Conservation (phyloP, 2,797 vertebrate genomes). For the Acridotheres tristis region DNA sequence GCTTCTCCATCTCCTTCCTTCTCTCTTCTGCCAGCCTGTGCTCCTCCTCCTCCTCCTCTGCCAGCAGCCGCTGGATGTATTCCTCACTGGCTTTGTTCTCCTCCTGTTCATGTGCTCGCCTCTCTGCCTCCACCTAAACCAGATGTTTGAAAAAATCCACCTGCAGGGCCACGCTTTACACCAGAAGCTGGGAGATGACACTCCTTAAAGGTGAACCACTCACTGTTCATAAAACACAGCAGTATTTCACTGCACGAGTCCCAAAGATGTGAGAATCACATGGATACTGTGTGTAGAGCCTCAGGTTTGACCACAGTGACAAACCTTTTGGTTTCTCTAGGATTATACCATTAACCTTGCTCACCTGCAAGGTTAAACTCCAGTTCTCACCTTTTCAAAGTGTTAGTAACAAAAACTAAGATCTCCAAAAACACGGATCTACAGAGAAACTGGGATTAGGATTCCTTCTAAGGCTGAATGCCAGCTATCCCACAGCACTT, state of each 20-base stretch:
- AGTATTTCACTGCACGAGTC: background rate
- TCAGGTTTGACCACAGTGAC: background rate
- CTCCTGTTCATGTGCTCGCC: constrained; percentile 82
- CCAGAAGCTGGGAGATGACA: background rate
- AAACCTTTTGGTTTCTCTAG: background rate
- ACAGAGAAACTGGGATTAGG: background rate
- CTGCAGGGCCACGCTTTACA: background rate
- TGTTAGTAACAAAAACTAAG: background rate
- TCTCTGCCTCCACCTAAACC: constrained; percentile 86
- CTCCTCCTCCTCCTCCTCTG: constrained; percentile 82
- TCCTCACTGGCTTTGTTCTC: constrained; percentile 88
- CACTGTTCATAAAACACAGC: background rate
- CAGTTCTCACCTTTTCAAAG: background rate
- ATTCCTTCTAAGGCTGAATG: background rate
- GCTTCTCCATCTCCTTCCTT: constrained; percentile 75
- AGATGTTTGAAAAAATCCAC: background rate
- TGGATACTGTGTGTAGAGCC: background rate
- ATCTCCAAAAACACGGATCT: background rate
- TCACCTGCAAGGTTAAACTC: background rate
- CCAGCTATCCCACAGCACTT: background rate
- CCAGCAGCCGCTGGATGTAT: constrained; percentile 86
- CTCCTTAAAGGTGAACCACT: rapidly evolving
- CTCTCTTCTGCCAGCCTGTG: constrained; percentile 73
- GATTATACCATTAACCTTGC: background rate
- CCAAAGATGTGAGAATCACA: background rate